Base-by-base conservation (phyloP, 1,140 invertebrate genomes). In the Caenorhabditis brenneri region DNA sequence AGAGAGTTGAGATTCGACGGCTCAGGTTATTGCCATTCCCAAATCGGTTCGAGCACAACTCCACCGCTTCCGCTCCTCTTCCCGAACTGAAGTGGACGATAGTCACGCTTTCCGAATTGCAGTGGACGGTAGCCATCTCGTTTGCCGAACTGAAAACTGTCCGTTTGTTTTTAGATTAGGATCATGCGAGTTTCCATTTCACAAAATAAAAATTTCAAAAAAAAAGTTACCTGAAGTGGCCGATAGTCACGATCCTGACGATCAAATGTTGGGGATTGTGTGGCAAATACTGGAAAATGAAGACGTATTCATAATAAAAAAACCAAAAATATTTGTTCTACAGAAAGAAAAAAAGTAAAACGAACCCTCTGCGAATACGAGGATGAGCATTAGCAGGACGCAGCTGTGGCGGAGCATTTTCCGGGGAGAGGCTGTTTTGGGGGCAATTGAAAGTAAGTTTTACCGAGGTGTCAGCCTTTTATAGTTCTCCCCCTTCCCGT, bases 51-150 rank as follows among this genome's bases (percentile, higher is more conserved):
- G 42, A 74, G 60, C 60, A 83, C 78, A 16, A 49, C 79, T 29
- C 22, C 69, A 16, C 29, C 29, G 15, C 58, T 33, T n/a, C n/a
- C n/a, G 22, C 65, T 74, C 65, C 87, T 58, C 55, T 88, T 88
- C 27, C 87, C 87, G 80, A 88, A 88, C 46, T 89, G 88, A 2
- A 89, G 84, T 2, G 88, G 88, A 6, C 88, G 83, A 55, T 82
- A 89, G 39, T 87, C 85, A 69, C 86, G 85, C 60, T 89, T 89
- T 16, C 88, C 88, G 69, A 89, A 89, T 78, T 89, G 88, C n/a
- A 89, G 81, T 27, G 88, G 88, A 60, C 88, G 88, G 83, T 90
- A 88, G 39, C 84, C 86, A 39, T 87, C 88, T 60, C 88, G 87
- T 81, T 88, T 88, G 10, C 88, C 88, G 65, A 88, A 88, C 88